These are phyloP conservation scores for Nannospalax galili DNA, from an alignment of 2,113 vertebrate genomes.

Conservation along the genomic window DNA sequence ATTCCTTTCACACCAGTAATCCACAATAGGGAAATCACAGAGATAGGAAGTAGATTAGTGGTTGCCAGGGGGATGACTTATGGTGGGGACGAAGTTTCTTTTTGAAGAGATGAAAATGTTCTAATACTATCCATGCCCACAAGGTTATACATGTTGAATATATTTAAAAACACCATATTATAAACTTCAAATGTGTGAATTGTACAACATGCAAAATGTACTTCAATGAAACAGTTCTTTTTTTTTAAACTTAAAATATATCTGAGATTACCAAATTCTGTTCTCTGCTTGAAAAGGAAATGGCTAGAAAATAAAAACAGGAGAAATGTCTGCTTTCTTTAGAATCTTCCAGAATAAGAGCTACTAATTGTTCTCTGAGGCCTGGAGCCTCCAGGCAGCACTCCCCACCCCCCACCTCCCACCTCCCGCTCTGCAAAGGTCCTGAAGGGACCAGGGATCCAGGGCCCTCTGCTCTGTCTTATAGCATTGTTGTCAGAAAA, in stretches of 20 bases:
- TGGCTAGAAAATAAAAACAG: background rate
- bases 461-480: background rate
- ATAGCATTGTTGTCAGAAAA: background rate
- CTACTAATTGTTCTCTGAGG: background rate
- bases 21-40: background rate
- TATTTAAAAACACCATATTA: background rate
- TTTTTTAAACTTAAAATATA: slow-evolving; percentile 15
- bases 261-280: background rate
- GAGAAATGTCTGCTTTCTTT: background rate
- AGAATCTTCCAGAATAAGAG: background rate
- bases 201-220: background rate
- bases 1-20: background rate
- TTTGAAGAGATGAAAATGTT: background rate
- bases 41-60: background rate
- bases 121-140: background rate
- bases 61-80: background rate
- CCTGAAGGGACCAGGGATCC: background rate
- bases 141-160: background rate
- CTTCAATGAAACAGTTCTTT: background rate
- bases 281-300: slow-evolving; percentile 33
- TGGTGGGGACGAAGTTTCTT: background rate
- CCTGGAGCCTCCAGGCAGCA: background rate
- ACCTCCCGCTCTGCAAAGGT: background rate
- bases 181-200: background rate
- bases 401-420: too few species aligned